These are phyloP conservation scores for Rhopalosiphum padi DNA, from an alignment of 1,140 invertebrate species.

Conservation along the genomic window DNA sequence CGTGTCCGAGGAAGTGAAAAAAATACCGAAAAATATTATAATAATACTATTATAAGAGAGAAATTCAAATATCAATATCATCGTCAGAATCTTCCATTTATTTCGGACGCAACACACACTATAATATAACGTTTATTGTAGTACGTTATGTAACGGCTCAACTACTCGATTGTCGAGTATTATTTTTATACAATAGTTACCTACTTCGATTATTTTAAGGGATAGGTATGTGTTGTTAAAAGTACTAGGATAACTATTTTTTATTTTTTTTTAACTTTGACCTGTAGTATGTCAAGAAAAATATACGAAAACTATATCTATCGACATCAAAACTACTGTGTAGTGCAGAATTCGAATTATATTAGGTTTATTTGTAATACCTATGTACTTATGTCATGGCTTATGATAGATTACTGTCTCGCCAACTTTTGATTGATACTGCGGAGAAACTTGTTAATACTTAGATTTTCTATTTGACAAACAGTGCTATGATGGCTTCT, in stretches of 20 bases:
- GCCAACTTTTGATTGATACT: not conserved
- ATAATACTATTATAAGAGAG: not conserved
- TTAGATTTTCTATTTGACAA: not conserved
- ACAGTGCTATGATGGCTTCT: not conserved
- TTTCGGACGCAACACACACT: not conserved
- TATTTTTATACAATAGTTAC: not conserved
- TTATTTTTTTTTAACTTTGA: not conserved
- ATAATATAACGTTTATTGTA: no score
- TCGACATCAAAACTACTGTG: not conserved
- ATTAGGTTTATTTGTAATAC: not conserved
- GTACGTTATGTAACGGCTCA: not conserved
- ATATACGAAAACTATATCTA: not conserved
- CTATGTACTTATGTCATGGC: not conserved
- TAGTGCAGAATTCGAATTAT: not conserved
- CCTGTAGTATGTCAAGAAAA: not conserved
- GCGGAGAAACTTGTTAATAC: not conserved
- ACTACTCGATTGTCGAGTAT: not conserved
- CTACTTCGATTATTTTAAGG: not conserved
- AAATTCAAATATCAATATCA: not conserved
- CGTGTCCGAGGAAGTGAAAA: not conserved
- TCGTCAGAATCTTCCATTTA: not conserved
- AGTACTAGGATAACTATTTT: no score
- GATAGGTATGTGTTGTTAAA: not conserved
- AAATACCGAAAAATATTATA: not conserved
- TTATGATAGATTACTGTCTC: not conserved